phyloP scores from a whole-genome alignment of 2,888 invertebrate genomes.

The Ophraella communa region DNA sequence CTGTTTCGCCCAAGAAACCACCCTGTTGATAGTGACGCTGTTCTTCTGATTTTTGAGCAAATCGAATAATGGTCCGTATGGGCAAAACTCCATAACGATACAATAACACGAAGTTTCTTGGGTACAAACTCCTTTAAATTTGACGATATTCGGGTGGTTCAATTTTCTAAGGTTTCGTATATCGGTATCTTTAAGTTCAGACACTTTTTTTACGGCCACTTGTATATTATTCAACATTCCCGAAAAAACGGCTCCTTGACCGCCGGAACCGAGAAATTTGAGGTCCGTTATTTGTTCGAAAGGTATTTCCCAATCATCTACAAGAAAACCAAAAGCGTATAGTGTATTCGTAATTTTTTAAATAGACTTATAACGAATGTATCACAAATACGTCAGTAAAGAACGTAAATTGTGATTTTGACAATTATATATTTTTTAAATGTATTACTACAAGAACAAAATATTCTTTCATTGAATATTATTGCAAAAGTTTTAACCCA shows the following conservation, averaged over 20 bases:
- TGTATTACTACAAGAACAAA: too few relatives aligned
- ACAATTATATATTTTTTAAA: too few relatives aligned
- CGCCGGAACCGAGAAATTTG: constrained; percentile 92
- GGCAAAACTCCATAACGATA: constrained; percentile 98
- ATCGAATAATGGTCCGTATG: constrained; percentile 92
- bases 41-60: constrained; percentile 83
- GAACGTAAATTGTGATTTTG: too few relatives aligned
- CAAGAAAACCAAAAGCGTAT: constrained; percentile 40
- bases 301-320: constrained; percentile 93
- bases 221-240: constrained; percentile 82
- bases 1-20: constrained; percentile 93
- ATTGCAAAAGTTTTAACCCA: too few relatives aligned
- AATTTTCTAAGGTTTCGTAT: constrained; percentile 90
- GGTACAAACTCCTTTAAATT: constrained; percentile 92
- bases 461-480: too few relatives aligned
- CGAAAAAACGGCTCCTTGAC: constrained; percentile 94
- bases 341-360: too few relatives aligned
- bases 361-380: neutral
- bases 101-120: constrained; percentile 86
- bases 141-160: constrained; percentile 94
- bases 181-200: constrained; percentile 90
- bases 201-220: constrained; percentile 96
- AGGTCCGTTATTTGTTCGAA: constrained; percentile 89
- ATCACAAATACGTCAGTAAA: too few relatives aligned
- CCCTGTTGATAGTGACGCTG: constrained; percentile 82